These are phyloP conservation scores for Liparis tanakae DNA, from an alignment of 2,797 vertebrate species.

Conservation along the genomic window DNA sequence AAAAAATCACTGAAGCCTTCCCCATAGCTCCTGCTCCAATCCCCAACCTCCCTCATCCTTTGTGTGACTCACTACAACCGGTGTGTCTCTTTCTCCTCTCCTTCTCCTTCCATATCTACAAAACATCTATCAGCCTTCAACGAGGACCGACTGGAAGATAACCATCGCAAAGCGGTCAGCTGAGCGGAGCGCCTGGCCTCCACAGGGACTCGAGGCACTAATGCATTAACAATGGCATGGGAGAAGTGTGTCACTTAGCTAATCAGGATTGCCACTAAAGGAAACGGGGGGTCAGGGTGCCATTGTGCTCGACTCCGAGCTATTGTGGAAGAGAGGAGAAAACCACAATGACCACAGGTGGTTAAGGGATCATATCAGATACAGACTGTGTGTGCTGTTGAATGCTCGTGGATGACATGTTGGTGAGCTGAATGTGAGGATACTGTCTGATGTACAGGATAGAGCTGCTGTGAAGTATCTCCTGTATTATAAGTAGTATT, in stretches of 20 bases:
- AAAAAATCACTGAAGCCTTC: not conserved
- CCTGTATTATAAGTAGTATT: not conserved
- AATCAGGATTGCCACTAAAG: conserved; percentile 73
- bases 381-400: conserved; percentile 28
- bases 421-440: conserved; percentile 15
- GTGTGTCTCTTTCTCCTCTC: not conserved
- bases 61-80: not conserved
- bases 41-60: not conserved
- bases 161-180: conserved; percentile 66
- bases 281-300: conserved; percentile 72
- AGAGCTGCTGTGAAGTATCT: conserved; percentile 10
- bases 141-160: conserved; percentile 62
- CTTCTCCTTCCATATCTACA: conserved; percentile 19
- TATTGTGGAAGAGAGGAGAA: conserved; percentile 61
- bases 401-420: conserved; percentile 21
- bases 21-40: not conserved
- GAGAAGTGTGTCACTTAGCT: conserved; percentile 69
- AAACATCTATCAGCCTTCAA: conserved; percentile 37
- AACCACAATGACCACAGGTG: conserved; percentile 64
- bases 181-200: conserved; percentile 58
- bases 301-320: conserved; percentile 67
- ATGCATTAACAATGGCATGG: conserved; percentile 72
- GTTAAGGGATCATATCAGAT: conserved; percentile 65
- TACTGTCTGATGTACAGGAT: conserved; percentile 5
- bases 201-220: conserved; percentile 62